phyloP scores from a whole-genome alignment of 2,797 vertebrate genomes.

The Lagorchestes hirsutus region DNA sequence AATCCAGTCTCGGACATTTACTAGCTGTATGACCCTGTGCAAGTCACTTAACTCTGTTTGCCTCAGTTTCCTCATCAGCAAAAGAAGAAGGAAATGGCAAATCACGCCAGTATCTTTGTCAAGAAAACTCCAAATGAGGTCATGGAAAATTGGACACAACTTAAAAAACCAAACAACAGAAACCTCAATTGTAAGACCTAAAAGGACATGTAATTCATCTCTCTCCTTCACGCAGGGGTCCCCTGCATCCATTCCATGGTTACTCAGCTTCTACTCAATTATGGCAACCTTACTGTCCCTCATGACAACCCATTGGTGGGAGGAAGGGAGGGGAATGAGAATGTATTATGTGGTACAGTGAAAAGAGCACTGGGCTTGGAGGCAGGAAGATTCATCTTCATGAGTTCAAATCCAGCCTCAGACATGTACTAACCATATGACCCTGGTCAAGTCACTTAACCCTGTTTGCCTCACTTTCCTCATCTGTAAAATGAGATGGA shows the following conservation, averaged over 20 bases:
- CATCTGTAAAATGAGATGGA: background rate
- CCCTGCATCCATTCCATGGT: background rate
- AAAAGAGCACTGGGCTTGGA: background rate
- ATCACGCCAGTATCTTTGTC: too few relatives aligned
- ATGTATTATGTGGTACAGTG: background rate
- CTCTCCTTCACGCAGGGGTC: background rate
- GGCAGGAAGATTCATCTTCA: background rate
- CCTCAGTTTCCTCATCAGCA: too few relatives aligned
- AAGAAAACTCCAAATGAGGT: too few relatives aligned
- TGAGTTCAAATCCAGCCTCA: background rate
- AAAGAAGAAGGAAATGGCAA: too few relatives aligned
- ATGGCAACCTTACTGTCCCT: background rate
- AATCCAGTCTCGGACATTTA: background rate
- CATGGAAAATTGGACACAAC: too few relatives aligned
- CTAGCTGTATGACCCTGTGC: background rate
- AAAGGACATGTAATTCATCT: background rate
- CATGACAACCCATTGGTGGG: background rate
- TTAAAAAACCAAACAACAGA: too few relatives aligned
- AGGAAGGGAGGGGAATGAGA: background rate
- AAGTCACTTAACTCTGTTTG: background rate
- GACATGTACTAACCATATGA: background rate
- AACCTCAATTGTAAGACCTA: too few relatives aligned
- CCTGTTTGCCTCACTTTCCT: background rate
- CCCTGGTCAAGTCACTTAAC: background rate
- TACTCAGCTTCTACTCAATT: background rate